Percentiles rank a stretch among this genome's conserved stretches.
These are phyloP conservation scores for Lamprologus ornatipinnis DNA, from an alignment of 2,113 vertebrate genomes.

Conservation along the genomic window DNA sequence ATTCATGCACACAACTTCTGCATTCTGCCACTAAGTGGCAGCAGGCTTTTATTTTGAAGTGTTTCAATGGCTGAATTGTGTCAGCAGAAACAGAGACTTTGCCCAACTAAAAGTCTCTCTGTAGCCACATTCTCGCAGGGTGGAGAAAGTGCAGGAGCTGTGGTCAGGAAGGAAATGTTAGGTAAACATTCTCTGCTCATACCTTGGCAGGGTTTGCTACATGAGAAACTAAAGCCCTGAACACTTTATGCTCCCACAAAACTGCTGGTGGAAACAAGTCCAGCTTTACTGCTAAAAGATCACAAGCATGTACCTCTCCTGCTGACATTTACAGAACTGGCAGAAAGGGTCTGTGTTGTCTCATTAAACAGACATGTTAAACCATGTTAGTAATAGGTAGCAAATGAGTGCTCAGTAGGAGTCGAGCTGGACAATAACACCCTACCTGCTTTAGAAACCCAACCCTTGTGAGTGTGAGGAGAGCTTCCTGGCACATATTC, in stretches of 20 bases:
- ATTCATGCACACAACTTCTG: not conserved
- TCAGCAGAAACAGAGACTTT: not conserved
- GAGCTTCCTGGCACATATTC: not conserved
- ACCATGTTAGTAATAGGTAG: slow-evolving; percentile 1
- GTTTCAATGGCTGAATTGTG: not conserved
- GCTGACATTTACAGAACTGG: not conserved
- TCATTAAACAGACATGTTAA: not conserved
- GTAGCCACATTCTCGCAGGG: slow-evolving; percentile 46
- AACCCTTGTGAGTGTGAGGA: not conserved
- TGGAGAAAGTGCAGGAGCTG: slow-evolving; percentile 37
- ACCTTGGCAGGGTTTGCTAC: slow-evolving; percentile 1
- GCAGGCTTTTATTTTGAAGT: not conserved
- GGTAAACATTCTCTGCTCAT: slow-evolving; percentile 38
- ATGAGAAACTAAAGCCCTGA: not conserved
- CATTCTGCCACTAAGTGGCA: slow-evolving; percentile 33
- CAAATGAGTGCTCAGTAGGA: not conserved
- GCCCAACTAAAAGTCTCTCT: not conserved
- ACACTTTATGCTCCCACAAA: not conserved
- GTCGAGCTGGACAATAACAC: not conserved
- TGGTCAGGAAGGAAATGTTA: slow-evolving; percentile 60
- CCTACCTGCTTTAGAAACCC: not conserved
- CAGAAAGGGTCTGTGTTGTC: not conserved
- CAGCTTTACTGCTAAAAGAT: not conserved
- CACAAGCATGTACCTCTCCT: not conserved
- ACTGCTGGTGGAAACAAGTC: not conserved